A percentile compares a stretch with the other conserved stretches of the same genome.
These are phyloP conservation scores for Urocynchramus pylzowi DNA, from an alignment of 2,113 vertebrate species.

Conservation along the genomic window DNA sequence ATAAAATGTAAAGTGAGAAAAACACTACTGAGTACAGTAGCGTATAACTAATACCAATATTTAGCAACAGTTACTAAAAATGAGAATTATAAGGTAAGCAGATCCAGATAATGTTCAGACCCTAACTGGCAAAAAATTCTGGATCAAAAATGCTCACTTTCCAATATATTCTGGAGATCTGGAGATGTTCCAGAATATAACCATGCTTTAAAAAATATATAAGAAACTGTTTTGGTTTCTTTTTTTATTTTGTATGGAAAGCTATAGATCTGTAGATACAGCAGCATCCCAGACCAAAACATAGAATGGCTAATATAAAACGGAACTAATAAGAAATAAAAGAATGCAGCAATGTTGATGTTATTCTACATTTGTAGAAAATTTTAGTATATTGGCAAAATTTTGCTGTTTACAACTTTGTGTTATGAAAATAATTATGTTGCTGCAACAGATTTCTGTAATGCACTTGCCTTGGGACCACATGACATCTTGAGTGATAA, in stretches of 20 bases:
- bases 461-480: background rate
- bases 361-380: background rate
- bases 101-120: background rate
- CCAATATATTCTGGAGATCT: background rate
- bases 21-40: background rate
- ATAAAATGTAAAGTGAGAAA: background rate
- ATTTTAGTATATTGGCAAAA: background rate
- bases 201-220: background rate
- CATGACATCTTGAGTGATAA: background rate
- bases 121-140: background rate
- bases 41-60: background rate
- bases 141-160: background rate
- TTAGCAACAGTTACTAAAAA: background rate
- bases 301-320: background rate
- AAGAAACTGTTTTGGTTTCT: rapidly evolving
- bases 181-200: background rate
- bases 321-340: background rate
- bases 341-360: background rate
- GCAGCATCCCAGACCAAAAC: background rate
- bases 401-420: background rate
- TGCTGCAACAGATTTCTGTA: background rate
- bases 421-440: background rate
- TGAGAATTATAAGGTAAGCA: background rate
- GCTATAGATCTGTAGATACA: background rate
- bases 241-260: background rate